Evolutionary conservation across 2,113 vertebrate genomes (phyloP), one percentile per base, ranked within the genome.

Genomic region (Thalassarche chlororhynchos): DNA sequence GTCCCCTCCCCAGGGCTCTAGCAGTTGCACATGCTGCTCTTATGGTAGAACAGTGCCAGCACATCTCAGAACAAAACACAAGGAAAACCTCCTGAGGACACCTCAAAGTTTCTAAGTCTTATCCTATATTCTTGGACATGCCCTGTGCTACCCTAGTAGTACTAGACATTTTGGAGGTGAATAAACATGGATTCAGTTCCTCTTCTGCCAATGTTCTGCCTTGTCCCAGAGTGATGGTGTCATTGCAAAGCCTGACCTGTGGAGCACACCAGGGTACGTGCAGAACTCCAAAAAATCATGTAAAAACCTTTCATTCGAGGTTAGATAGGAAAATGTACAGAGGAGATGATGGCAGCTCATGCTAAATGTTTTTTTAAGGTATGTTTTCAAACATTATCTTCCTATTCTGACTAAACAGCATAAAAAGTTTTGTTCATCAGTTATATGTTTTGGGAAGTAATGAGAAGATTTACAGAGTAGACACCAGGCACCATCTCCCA

Each of bases 261-360:
- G n/a, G 20, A 85, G 14, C 14, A 25, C n/a, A 44, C 14, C 2
- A 64, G 4, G 11, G 8, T 46, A 31, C 0, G 0, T 47, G 14
- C 19, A 81, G 55, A 44, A 87, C 36, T 51, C 38, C 5, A 57
- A 82, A 84, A 55, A 54, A 10, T 10, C 1, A 11, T 26, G 17
- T 8, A 34, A 75, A 84, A 61, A 12, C 1, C 6, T 57, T 76
- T 69, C 2, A 21, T 84, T 54, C 3, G 6, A 58, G 11, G 10
- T 21, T 14, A 77, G 55, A 42, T 24, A 77, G 8, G 6, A 80
- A 80, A 83, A 32, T 8, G 1, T 76, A 49, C 13, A 17, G 36
- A 42, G 28, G 9, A n/a, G 17, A 25, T 46, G 23, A 55, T 32
- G 28, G 10, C 14, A 68, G n/a, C 14, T 72, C 11, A 32, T 47